Conservation (phyloP, 2,113 vertebrate genomes). For the Phrynosoma platyrhinos region DNA sequence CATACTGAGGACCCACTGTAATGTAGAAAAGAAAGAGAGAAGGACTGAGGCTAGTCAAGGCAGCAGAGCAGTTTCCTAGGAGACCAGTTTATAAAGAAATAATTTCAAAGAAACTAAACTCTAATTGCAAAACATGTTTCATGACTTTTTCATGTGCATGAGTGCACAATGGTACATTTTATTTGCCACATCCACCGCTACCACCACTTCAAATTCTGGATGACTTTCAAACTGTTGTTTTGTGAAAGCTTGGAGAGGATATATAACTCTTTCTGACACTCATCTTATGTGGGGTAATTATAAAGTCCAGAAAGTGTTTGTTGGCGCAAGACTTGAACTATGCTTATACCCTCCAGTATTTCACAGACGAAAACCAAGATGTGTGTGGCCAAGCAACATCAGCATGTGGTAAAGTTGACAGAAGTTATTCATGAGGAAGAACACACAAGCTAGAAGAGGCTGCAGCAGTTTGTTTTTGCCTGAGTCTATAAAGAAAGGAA, state of each 20-base stretch:
- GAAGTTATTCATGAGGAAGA: too few relatives aligned
- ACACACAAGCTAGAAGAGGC: too few relatives aligned
- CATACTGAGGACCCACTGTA: not conserved
- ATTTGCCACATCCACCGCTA: not conserved
- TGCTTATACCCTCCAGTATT: too few relatives aligned
- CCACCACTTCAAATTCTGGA: not conserved
- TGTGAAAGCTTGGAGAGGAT: not conserved
- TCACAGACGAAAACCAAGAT: too few relatives aligned
- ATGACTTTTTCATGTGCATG: not conserved
- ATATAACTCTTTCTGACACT: too few relatives aligned
- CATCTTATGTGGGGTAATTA: too few relatives aligned
- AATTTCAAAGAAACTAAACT: conserved; percentile 10
- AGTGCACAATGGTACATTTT: not conserved
- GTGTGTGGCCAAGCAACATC: too few relatives aligned
- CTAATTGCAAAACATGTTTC: conserved; percentile 1
- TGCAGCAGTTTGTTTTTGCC: too few relatives aligned
- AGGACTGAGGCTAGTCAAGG: not conserved
- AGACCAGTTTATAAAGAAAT: conserved; percentile 4
- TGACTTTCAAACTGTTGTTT: not conserved
- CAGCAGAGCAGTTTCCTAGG: conserved; percentile 11
- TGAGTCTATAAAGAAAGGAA: too few relatives aligned
- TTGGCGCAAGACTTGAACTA: too few relatives aligned
- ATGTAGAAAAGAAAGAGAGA: not conserved
- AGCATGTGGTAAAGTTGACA: too few relatives aligned
- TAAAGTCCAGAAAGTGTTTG: too few relatives aligned